These are phyloP conservation scores for Gymnarchus niloticus DNA, from an alignment of 2,113 vertebrate species.

Conservation along the genomic window DNA sequence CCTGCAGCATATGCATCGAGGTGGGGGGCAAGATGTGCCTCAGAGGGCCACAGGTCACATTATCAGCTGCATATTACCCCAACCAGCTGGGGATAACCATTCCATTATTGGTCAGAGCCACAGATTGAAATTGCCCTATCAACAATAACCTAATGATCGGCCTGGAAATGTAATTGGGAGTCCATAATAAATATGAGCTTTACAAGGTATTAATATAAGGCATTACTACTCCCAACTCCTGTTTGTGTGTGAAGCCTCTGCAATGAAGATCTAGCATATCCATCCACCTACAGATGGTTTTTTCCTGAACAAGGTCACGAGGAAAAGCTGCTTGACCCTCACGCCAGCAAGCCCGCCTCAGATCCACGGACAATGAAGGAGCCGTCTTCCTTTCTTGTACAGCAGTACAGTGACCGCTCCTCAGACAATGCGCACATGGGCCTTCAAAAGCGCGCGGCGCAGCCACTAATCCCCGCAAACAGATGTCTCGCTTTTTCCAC, in stretches of 20 bases:
- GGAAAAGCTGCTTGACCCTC: background rate
- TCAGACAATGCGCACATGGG: conserved; percentile 27
- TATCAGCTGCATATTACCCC: conserved; percentile 40
- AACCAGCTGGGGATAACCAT: conserved; percentile 31
- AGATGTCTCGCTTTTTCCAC: conserved; percentile 48
- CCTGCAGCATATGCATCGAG: conserved; percentile 23
- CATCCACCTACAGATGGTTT: background rate
- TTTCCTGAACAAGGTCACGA: background rate
- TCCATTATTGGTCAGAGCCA: background rate
- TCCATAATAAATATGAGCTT: conserved; percentile 9
- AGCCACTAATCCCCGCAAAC: conserved; percentile 47
- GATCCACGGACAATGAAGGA: background rate
- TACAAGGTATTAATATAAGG: background rate
- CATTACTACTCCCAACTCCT: background rate
- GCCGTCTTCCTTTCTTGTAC: conserved; percentile 13
- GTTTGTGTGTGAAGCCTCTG: too few species aligned
- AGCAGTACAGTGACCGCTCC: conserved; percentile 25
- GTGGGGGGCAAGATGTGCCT: conserved; percentile 15
- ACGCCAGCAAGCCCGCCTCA: background rate
- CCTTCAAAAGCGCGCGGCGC: conserved; percentile 25
- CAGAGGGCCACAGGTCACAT: conserved; percentile 39
- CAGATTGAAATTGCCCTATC: conserved; percentile 28
- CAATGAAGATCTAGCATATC: background rate
- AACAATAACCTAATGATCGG: conserved; percentile 34
- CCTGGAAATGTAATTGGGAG: background rate